A percentile compares a stretch with the other conserved stretches of the same genome.
These are phyloP conservation scores for Cochlearius cochlearius DNA, from an alignment of 2,113 vertebrate species.

Conservation along the genomic window DNA sequence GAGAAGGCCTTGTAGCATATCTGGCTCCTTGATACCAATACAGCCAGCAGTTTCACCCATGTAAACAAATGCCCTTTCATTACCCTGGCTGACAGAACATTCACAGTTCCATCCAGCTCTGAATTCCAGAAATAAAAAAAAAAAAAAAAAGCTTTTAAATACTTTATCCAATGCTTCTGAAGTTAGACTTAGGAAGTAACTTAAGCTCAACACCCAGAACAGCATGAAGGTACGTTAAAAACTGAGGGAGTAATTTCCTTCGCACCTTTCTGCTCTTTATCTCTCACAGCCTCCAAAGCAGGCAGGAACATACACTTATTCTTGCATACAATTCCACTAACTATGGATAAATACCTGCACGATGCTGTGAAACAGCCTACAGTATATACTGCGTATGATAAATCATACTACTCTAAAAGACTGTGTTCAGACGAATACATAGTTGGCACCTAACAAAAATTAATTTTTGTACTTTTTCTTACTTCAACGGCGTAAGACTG, in stretches of 20 bases:
- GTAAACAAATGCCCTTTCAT: not conserved
- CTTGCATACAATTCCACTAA: not conserved
- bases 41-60: not conserved
- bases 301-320: accelerated
- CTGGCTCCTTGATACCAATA: not conserved
- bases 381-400: not conserved
- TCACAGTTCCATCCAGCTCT: not conserved
- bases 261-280: not conserved
- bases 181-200: not conserved
- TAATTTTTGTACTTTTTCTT: not conserved
- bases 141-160: not conserved
- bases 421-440: accelerated
- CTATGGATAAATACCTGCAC: not conserved
- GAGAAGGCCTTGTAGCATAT: not conserved
- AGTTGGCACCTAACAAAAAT: not conserved
- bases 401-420: not conserved
- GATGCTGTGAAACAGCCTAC: not conserved
- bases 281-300: not conserved
- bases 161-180: not conserved
- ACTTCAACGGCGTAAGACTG: not conserved
- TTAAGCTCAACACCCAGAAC: not conserved
- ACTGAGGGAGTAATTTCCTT: not conserved
- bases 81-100: not conserved
- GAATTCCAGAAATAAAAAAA: not conserved
- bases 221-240: not conserved